Evolutionary conservation across 2,888 invertebrate species (phyloP).

Genomic region (Heteromurus nitidus): DNA sequence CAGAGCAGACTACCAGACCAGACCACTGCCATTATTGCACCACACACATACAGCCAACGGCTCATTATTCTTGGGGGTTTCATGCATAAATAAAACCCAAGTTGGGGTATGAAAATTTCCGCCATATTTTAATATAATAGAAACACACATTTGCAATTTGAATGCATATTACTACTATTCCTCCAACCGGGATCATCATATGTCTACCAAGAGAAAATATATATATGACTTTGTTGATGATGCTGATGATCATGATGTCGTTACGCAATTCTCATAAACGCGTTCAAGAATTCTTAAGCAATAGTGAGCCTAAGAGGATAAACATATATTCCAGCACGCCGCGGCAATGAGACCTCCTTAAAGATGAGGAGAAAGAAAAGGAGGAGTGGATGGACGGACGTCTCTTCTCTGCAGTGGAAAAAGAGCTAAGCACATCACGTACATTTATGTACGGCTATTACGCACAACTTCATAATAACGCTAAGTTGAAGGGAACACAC

Average conservation of each 20-base stretch:
- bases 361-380: conserved; percentile 14
- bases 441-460: conserved; percentile 2
- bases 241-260: conserved; percentile 27
- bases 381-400: neutral
- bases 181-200: neutral
- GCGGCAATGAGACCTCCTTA: conserved; percentile 7
- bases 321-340: no score
- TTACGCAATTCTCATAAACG: conserved; percentile 45
- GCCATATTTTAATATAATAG: neutral
- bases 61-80: conserved; percentile 31
- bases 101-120: conserved; percentile 28
- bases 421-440: conserved; percentile 34
- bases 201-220: no score
- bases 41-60: conserved; percentile 32
- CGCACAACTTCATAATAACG: conserved; percentile 37
- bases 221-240: conserved; percentile 16
- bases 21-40: conserved; percentile 32
- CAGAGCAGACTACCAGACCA: conserved; percentile 10
- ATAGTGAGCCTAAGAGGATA: no score
- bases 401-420: no score
- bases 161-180: no score
- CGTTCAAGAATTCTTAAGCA: conserved; percentile 21
- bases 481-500: conserved; percentile 9
- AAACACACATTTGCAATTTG: conserved; percentile 10
- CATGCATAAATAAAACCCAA: conserved; percentile 46